phyloP scores from a whole-genome alignment of 1,140 invertebrate species.

The Chelonus insularis region DNA sequence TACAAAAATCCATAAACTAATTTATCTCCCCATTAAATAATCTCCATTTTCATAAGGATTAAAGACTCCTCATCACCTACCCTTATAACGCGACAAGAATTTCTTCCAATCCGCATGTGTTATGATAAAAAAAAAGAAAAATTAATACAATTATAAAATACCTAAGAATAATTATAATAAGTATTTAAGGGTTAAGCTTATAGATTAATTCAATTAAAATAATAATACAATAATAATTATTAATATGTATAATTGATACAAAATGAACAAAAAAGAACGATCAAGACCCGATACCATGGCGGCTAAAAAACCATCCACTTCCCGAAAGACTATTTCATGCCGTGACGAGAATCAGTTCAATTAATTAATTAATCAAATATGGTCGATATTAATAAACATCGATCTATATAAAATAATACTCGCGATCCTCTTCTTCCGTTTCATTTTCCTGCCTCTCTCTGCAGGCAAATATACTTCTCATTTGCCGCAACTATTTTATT shows the following conservation, averaged over 20 bases:
- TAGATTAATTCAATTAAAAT: conserved; percentile 52
- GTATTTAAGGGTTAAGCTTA: conserved; percentile 54
- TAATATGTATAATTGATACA: conserved; percentile 44
- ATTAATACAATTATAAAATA: conserved; percentile 56
- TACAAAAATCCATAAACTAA: too few species aligned
- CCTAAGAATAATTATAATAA: conserved; percentile 55
- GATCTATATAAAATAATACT: not conserved
- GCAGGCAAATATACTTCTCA: conserved; percentile 3
- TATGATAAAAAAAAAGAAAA: conserved; percentile 23
- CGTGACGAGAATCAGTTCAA: conserved; percentile 7
- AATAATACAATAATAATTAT: conserved; percentile 43
- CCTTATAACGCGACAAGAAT: too few species aligned
- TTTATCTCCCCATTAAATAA: too few species aligned
- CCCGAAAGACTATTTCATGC: conserved; percentile 48
- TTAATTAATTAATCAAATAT: not conserved
- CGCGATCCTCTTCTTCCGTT: conserved; percentile 27
- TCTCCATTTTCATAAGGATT: too few species aligned
- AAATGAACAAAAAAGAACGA: conserved; percentile 44
- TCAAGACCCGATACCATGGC: conserved; percentile 53
- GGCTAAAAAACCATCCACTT: conserved; percentile 56
- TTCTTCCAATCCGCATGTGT: too few species aligned
- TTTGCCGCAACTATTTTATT: not conserved
- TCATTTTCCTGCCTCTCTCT: conserved; percentile 20
- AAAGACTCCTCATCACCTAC: too few species aligned
- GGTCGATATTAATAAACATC: not conserved